Percentiles rank a stretch among this genome's conserved stretches.
Conservation (phyloP, 2,888 invertebrate species). For the Pseudanteris insignis region DNA sequence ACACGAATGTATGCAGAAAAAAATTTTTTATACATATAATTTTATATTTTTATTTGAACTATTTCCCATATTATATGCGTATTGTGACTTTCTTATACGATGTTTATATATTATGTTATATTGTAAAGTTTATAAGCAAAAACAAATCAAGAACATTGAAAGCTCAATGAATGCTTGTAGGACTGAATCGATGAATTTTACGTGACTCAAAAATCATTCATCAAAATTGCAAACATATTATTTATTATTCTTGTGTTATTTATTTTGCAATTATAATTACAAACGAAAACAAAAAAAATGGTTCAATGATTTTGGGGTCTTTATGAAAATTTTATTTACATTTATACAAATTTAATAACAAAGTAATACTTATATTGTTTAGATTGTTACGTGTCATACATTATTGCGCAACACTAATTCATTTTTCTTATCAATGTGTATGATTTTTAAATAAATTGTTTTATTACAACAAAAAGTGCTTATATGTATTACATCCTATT, state of each 20-base stretch:
- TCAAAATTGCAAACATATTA: too few relatives aligned
- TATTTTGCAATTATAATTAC: too few relatives aligned
- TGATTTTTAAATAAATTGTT: constrained; percentile 52
- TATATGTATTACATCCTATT: constrained; percentile 50
- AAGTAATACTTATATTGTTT: too few relatives aligned
- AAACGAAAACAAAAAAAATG: too few relatives aligned
- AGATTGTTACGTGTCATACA: constrained; percentile 10
- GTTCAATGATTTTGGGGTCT: too few relatives aligned
- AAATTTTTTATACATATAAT: constrained; percentile 10
- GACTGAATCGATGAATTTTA: too few relatives aligned
- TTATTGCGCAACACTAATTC: constrained; percentile 23
- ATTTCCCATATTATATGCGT: constrained; percentile 26
- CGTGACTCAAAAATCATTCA: too few relatives aligned
- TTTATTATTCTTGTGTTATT: too few relatives aligned
- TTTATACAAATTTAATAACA: too few relatives aligned
- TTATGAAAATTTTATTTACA: too few relatives aligned
- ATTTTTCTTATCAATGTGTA: constrained; percentile 45
- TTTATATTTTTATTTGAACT: constrained; percentile 28
- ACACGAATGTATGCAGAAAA: neutral
- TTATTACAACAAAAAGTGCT: constrained; percentile 50
- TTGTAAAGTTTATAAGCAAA: constrained; percentile 19
- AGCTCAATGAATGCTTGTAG: too few relatives aligned
- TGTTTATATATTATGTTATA: constrained; percentile 25
- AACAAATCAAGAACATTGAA: neutral
- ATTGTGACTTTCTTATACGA: constrained; percentile 43